Conservation (phyloP, 2,888 invertebrate genomes). For the Apodemia duryi region DNA sequence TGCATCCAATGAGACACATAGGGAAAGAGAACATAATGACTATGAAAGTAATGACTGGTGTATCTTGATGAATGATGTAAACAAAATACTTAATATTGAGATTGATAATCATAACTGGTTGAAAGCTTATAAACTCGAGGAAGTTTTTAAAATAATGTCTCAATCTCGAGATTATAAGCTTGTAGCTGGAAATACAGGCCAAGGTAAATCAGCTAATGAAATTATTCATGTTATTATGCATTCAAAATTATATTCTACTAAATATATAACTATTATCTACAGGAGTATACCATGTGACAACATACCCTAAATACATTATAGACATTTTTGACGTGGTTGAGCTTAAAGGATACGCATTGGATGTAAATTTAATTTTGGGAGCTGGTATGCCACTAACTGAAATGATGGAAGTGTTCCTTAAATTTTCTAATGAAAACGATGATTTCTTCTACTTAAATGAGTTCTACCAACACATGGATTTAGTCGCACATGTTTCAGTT, state of each 20-base stretch:
- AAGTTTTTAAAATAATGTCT: constrained; percentile 66
- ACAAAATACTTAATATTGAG: constrained; percentile 73
- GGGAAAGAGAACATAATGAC: constrained; percentile 30
- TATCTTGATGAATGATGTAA: constrained; percentile 41
- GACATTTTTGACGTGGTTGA: constrained; percentile 61
- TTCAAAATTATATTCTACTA: neutral
- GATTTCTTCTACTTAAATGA: constrained; percentile 82
- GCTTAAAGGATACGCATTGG: constrained; percentile 48
- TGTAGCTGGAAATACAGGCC: constrained; percentile 86
- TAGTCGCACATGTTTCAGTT: constrained; percentile 86
- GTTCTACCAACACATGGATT: constrained; percentile 82
- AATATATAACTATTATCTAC: constrained; percentile 29
- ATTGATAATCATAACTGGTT: constrained; percentile 65
- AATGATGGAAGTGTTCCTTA: constrained; percentile 66
- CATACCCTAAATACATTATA: constrained; percentile 54
- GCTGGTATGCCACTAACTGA: constrained; percentile 61
- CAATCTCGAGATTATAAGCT: constrained; percentile 68
- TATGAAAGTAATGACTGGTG: constrained; percentile 42
- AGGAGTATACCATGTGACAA: constrained; percentile 59
- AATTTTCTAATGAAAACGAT: constrained; percentile 49
- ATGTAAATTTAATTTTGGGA: constrained; percentile 59
- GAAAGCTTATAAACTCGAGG: constrained; percentile 66
- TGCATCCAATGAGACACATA: constrained; percentile 45
- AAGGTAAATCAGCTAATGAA: constrained; percentile 67
- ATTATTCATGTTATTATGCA: neutral